A percentile compares a stretch with the other conserved stretches of the same genome.
These are phyloP conservation scores for Sparus aurata DNA, from an alignment of 2,797 vertebrate genomes.

Conservation along the genomic window DNA sequence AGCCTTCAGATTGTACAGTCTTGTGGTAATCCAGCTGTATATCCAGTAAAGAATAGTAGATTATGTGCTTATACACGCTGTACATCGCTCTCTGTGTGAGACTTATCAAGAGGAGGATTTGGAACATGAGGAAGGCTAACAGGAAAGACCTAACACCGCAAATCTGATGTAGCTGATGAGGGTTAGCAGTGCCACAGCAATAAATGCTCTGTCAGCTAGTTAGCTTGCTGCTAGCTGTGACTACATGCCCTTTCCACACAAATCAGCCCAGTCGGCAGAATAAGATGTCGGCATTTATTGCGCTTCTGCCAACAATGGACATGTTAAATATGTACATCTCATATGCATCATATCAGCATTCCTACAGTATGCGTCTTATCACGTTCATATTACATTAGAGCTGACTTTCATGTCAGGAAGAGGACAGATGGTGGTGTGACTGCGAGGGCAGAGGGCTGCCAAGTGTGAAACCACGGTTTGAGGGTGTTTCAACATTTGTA, in stretches of 20 bases:
- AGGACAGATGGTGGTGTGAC: too few relatives aligned
- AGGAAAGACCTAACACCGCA: background rate
- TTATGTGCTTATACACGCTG: background rate
- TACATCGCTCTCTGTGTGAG: background rate
- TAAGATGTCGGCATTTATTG: too few relatives aligned
- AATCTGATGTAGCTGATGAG: constrained; percentile 3
- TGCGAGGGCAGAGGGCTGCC: too few relatives aligned
- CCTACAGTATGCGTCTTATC: too few relatives aligned
- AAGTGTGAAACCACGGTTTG: too few relatives aligned
- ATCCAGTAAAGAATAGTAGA: background rate
- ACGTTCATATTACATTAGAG: too few relatives aligned
- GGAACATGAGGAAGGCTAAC: constrained; percentile 7
- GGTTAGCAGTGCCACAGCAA: background rate
- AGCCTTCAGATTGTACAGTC: constrained; percentile 14
- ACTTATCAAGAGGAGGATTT: constrained; percentile 20
- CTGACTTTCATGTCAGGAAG: too few relatives aligned
- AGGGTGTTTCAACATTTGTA: too few relatives aligned
- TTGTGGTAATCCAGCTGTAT: background rate
- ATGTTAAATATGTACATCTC: too few relatives aligned
- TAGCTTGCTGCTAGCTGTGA: background rate
- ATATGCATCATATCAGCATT: too few relatives aligned
- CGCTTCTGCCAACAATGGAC: too few relatives aligned
- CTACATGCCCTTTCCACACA: background rate
- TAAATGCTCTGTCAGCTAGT: constrained; percentile 3
- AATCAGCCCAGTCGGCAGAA: too few relatives aligned